Conservation (phyloP, 2,797 vertebrate species). For the Serranus cabrilla region DNA sequence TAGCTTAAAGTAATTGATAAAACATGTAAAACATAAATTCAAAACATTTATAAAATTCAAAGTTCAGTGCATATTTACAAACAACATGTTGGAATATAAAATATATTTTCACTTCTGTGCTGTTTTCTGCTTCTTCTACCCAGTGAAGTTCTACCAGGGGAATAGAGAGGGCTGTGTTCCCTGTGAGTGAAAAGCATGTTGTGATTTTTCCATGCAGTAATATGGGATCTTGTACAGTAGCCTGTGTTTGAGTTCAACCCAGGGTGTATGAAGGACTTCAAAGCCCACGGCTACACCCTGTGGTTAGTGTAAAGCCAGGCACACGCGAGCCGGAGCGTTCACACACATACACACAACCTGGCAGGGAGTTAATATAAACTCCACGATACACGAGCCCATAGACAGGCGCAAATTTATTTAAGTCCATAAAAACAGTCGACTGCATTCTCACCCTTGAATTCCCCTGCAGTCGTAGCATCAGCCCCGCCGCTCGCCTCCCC, state of each 20-base stretch:
- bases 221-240: conserved; percentile 62
- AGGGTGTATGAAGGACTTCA: conserved; percentile 70
- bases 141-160: neutral
- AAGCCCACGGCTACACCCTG: conserved; percentile 79
- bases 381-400: conserved; percentile 48
- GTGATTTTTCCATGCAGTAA: conserved; percentile 66
- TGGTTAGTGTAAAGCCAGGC: conserved; percentile 72
- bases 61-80: too few relatives aligned
- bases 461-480: conserved; percentile 24
- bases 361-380: conserved; percentile 47
- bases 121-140: neutral
- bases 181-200: conserved; percentile 35
- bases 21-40: too few relatives aligned
- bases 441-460: conserved; percentile 36
- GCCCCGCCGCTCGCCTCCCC: neutral
- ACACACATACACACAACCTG: conserved; percentile 36
- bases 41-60: too few relatives aligned
- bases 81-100: too few relatives aligned
- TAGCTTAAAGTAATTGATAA: too few relatives aligned
- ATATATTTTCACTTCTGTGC: neutral
- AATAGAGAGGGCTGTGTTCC: conserved; percentile 41
- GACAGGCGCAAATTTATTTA: conserved; percentile 49
- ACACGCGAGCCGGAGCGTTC: conserved; percentile 43
- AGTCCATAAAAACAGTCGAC: conserved; percentile 62
- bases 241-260: conserved; percentile 67